A percentile compares a stretch with the other conserved stretches of the same genome.
Conservation (phyloP, 2,113 vertebrate genomes). For the Bambusicola thoracicus region DNA sequence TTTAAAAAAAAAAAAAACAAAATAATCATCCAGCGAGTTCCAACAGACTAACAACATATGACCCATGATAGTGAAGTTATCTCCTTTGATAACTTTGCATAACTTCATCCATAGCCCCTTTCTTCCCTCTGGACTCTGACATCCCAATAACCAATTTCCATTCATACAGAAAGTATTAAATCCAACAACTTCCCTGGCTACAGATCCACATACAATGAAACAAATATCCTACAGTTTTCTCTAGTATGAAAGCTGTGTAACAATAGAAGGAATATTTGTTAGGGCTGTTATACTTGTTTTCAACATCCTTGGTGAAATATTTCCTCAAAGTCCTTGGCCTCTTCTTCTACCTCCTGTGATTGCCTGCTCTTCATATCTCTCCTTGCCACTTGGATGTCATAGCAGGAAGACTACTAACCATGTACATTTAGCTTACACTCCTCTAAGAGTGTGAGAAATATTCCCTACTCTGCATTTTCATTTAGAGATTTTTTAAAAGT, state of each 20-base stretch:
- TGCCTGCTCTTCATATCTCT: neutral
- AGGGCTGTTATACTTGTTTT: neutral
- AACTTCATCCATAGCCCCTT: neutral
- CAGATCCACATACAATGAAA: neutral
- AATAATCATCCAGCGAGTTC: neutral
- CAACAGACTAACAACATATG: neutral
- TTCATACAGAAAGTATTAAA: neutral
- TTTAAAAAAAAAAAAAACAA: neutral
- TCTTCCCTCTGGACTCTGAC: neutral
- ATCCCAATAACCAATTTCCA: neutral
- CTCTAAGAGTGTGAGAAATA: neutral
- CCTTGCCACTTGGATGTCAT: neutral
- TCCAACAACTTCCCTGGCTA: neutral
- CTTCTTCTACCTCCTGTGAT: neutral
- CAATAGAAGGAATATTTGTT: fast-evolving
- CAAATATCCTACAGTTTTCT: neutral
- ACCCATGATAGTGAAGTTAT: neutral
- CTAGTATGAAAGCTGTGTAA: neutral
- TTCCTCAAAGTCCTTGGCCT: neutral
- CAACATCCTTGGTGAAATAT: neutral
- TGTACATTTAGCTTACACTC: neutral
- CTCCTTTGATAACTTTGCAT: neutral
- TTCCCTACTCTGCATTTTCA: neutral
- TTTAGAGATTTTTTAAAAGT: conserved; percentile 30
- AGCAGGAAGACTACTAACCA: neutral